phyloP scores from a whole-genome alignment of 2,113 vertebrate genomes.

The Motacilla tschutschensis region DNA sequence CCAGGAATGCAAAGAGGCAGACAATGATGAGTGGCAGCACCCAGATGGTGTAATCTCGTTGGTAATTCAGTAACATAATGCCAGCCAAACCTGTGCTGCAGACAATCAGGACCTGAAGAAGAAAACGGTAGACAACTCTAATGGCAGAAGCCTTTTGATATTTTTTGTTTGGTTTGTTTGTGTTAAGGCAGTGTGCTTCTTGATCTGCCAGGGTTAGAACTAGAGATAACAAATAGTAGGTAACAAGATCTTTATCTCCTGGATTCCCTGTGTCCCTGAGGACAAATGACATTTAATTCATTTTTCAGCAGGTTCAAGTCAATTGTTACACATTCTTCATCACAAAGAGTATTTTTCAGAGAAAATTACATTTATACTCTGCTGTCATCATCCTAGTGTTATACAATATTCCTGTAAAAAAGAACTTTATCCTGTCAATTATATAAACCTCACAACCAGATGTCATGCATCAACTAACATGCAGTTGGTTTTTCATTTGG shows the following conservation, averaged over 20 bases:
- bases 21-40: conserved; percentile 93
- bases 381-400: neutral
- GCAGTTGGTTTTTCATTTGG: neutral
- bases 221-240: neutral
- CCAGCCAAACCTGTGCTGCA: conserved; percentile 90
- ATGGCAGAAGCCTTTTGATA: neutral
- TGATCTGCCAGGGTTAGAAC: neutral
- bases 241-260: neutral
- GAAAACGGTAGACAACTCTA: conserved; percentile 15
- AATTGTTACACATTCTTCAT: neutral
- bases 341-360: neutral
- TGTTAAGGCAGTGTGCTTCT: neutral
- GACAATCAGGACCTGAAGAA: conserved; percentile 87
- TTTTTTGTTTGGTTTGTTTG: neutral
- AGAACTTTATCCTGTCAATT: neutral
- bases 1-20: conserved; percentile 96
- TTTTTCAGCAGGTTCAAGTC: neutral
- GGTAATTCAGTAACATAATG: conserved; percentile 93
- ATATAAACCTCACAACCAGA: neutral
- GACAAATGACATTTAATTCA: neutral
- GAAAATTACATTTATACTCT: neutral
- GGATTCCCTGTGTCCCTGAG: neutral
- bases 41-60: conserved; percentile 93
- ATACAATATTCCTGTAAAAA: neutral
- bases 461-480: neutral